These are phyloP conservation scores for Plectus sambesii DNA, from an alignment of 1,140 invertebrate genomes.

Conservation along the genomic window DNA sequence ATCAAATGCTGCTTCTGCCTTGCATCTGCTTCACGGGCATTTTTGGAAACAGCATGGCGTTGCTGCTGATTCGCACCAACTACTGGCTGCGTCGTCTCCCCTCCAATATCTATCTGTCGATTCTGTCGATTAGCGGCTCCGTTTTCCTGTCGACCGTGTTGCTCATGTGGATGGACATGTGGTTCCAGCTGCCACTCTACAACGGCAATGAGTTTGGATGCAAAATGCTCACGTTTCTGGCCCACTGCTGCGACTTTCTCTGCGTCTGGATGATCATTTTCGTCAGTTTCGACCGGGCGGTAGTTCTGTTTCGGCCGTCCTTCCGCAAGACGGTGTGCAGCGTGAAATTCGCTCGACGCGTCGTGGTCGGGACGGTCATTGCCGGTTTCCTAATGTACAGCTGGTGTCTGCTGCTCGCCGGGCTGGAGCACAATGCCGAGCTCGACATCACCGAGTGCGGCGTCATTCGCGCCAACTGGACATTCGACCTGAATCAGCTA, in stretches of 20 bases:
- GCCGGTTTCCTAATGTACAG: slow-evolving; percentile 35
- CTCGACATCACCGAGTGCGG: slow-evolving; percentile 33
- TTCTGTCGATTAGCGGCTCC: slow-evolving; percentile 40
- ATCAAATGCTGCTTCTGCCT: too few species aligned
- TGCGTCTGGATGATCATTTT: slow-evolving; percentile 45
- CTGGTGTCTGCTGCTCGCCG: slow-evolving; percentile 42
- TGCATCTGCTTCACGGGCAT: too few species aligned
- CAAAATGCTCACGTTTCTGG: slow-evolving; percentile 42
- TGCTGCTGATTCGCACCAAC: too few species aligned
- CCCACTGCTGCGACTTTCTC: slow-evolving; percentile 42
- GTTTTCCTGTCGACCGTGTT: slow-evolving; percentile 41
- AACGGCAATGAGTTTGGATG: slow-evolving; percentile 36
- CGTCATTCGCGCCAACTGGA: slow-evolving; percentile 26
- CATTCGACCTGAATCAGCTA: slow-evolving; percentile 28
- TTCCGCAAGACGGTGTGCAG: slow-evolving; percentile 34
- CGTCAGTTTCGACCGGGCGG: slow-evolving; percentile 38
- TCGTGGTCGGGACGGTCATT: slow-evolving; percentile 33
- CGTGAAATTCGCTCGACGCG: slow-evolving; percentile 36
- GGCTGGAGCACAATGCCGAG: slow-evolving; percentile 24
- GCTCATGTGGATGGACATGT: slow-evolving; percentile 23
- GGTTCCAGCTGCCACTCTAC: slow-evolving; percentile 27
- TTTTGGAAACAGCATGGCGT: too few species aligned
- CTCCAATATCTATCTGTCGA: slow-evolving; percentile 43
- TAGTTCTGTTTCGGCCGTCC: slow-evolving; percentile 40
- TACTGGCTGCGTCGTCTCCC: slow-evolving; percentile 41